Base-by-base conservation (phyloP, 2,113 vertebrate species). In the Daboia siamensis region DNA sequence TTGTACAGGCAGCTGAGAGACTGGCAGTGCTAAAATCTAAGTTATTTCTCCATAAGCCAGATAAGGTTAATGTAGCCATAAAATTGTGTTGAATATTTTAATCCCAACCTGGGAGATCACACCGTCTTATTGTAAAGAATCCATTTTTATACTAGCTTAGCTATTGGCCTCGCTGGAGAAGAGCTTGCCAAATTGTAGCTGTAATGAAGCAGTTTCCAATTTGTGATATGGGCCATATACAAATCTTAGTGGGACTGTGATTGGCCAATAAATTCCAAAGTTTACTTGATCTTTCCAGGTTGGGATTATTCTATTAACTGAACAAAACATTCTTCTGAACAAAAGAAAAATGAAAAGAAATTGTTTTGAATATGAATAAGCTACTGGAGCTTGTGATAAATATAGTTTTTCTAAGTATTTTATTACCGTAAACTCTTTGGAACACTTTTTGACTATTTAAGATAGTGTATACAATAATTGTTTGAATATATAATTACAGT, bases 131-230 rank as follows among this genome's bases (percentile, higher is more conserved):
- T 5, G 87, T 64, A 94, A 94, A 90, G 54, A 90, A 86, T 0
- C 92, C 39, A 21, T 93, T 95, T 94, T 93, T 52, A 57, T 92
- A 59, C 57, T 93, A 91, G 24, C 7, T 93, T 92, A 90, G 56
- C 80, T 15, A 46, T 8, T 12, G 93, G 10, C 48, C 48, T 89
- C 5, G 0, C 12, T 21, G 57, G 90, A 89, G 9, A 23, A 84
- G n/a, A 33, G 46, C 44, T 59, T 87, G 46, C 92, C 91, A 94
- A 92, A 92, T 86, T 89, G 0, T 59, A 13, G 21, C 90, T 9
- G 39, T 56, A 94, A 91, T 80, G 33, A 93, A 55, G 44, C 9
- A 90, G 61, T 92, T 85, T 80, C 80, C 51, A 46, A 0, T 88
- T 56, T 8, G 91, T 39, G 57, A 64, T 61, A 86, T 92, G 88